These are phyloP conservation scores for Okapia johnstoni DNA, from an alignment of 2,113 vertebrate genomes.

Conservation along the genomic window DNA sequence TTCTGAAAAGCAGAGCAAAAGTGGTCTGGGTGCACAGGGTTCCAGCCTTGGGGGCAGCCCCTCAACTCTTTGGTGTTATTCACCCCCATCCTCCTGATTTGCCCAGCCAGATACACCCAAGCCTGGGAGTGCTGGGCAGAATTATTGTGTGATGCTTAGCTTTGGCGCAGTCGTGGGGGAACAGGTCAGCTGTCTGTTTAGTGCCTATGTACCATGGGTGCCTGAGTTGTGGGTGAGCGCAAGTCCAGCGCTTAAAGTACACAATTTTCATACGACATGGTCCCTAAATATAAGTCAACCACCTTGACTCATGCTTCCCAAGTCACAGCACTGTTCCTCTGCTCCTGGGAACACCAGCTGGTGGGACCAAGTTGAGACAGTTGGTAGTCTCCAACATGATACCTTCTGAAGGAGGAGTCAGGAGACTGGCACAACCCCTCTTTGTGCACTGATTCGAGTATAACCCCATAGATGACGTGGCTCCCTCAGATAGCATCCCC, in stretches of 20 bases:
- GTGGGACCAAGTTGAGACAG: background rate
- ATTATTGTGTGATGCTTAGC: too few species aligned
- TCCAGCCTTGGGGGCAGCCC: background rate
- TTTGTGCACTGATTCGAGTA: background rate
- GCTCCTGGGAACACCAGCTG: background rate
- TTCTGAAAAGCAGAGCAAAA: background rate
- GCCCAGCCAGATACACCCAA: background rate
- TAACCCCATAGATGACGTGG: background rate
- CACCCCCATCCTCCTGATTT: background rate
- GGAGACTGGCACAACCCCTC: background rate
- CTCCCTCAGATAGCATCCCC: background rate
- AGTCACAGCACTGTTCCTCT: background rate
- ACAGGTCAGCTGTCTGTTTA: background rate
- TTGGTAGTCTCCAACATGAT: background rate
- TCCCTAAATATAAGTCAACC: background rate
- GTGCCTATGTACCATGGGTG: background rate
- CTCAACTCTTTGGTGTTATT: background rate
- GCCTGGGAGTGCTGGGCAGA: background rate
- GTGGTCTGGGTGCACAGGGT: background rate
- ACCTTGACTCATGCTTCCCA: background rate
- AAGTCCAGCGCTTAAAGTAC: background rate
- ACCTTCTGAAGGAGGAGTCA: background rate
- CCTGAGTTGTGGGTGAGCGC: background rate
- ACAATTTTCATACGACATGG: background rate
- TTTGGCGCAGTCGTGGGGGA: fast-evolving